These are phyloP conservation scores for Verasper variegatus DNA, from an alignment of 2,113 vertebrate species.

Conservation along the genomic window DNA sequence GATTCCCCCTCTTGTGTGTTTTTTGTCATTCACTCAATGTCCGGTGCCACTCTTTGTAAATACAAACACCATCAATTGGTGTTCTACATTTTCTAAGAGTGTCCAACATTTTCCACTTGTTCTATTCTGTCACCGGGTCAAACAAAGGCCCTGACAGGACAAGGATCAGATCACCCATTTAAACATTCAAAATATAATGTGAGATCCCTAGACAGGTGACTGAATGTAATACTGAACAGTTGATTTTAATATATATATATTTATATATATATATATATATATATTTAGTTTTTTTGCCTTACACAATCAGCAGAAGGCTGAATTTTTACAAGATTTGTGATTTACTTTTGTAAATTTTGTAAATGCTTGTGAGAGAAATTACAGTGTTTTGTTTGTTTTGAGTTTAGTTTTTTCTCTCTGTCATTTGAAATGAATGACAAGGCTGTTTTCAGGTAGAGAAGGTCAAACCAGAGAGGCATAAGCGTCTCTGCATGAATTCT, in stretches of 20 bases:
- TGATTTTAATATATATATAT: slow-evolving; percentile 68
- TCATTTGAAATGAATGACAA: slow-evolving; percentile 48
- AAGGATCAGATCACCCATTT: slow-evolving; percentile 43
- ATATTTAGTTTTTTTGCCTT: slow-evolving; percentile 77
- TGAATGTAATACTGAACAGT: slow-evolving; percentile 80
- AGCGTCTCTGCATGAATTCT: slow-evolving; percentile 36
- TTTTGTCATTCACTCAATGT: slow-evolving; percentile 43
- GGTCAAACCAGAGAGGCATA: slow-evolving; percentile 44
- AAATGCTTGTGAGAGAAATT: slow-evolving; percentile 78
- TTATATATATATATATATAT: slow-evolving; percentile 29
- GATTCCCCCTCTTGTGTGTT: neutral
- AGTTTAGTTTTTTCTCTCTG: slow-evolving; percentile 46
- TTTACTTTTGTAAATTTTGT: slow-evolving; percentile 84
- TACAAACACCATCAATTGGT: slow-evolving; percentile 30
- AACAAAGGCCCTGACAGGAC: slow-evolving; percentile 39
- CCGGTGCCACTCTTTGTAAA: slow-evolving; percentile 71
- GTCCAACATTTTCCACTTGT: slow-evolving; percentile 48
- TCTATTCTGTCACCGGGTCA: slow-evolving; percentile 40
- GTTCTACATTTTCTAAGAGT: slow-evolving; percentile 50
- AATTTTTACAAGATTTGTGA: slow-evolving; percentile 79
- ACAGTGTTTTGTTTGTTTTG: slow-evolving; percentile 42
- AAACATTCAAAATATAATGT: slow-evolving; percentile 21
- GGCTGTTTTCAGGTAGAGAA: slow-evolving; percentile 38
- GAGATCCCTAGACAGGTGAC: slow-evolving; percentile 71
- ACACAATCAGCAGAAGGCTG: slow-evolving; percentile 74